Evolutionary conservation across 2,888 invertebrate genomes (phyloP).

Genomic region (Netelia inedita): DNA sequence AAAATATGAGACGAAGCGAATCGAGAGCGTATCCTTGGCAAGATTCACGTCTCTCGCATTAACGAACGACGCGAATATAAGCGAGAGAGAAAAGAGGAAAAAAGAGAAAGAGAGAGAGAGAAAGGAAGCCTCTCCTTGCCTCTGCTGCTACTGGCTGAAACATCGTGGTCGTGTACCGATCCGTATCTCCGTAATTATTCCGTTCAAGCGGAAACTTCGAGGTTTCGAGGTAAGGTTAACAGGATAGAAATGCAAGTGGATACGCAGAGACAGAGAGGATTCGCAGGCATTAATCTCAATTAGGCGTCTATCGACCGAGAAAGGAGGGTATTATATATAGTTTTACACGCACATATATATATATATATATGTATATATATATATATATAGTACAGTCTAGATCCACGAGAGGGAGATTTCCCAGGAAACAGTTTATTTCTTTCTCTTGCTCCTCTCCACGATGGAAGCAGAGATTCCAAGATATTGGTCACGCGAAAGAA

Average conservation of each 20-base stretch:
- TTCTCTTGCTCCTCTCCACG: not conserved
- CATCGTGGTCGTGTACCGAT: conserved; percentile 71
- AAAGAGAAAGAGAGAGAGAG: too few species aligned
- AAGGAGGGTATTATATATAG: conserved; percentile 33
- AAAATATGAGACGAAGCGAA: not conserved
- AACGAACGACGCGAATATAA: conserved; percentile 32
- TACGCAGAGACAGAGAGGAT: conserved; percentile 65
- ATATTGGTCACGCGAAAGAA: conserved; percentile 46
- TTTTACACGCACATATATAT: not conserved
- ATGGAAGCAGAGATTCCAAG: conserved; percentile 8
- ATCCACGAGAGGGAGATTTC: conserved; percentile 25
- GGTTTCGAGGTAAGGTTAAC: conserved; percentile 60
- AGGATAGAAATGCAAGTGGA: conserved; percentile 21
- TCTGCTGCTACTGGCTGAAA: conserved; percentile 46
- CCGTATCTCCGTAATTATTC: conserved; percentile 77
- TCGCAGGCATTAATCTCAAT: conserved; percentile 77
- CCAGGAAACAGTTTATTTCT: conserved; percentile 40
- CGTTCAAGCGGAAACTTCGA: conserved; percentile 73
- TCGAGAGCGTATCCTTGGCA: conserved; percentile 8
- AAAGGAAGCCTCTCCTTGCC: conserved; percentile 8
- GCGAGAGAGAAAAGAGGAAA: conserved; percentile 7
- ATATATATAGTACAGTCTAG: not conserved
- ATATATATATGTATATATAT: not conserved
- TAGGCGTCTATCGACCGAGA: conserved; percentile 71
- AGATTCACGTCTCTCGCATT: conserved; percentile 42